Evolutionary conservation across 2,888 invertebrate species (phyloP).

Genomic region (Eueremaeus valkanovi): DNA sequence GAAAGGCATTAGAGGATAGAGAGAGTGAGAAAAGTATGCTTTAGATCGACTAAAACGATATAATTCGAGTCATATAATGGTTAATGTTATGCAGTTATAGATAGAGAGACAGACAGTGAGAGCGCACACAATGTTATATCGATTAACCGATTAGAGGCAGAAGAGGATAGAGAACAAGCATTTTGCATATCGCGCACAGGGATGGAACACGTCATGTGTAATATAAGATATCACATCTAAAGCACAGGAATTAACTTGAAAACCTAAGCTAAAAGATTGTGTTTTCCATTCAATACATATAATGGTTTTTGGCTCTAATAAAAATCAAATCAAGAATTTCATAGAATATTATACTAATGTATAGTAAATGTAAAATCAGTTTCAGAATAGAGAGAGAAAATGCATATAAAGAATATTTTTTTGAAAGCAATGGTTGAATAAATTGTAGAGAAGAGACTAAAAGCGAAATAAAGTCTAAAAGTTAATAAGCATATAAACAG

Average conservation of each 20-base stretch:
- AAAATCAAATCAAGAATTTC: background rate
- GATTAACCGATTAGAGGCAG: conserved; percentile 7
- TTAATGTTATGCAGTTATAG: background rate
- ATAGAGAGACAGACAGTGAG: too few relatives aligned
- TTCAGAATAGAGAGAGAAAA: background rate
- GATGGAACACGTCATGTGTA: conserved; percentile 17
- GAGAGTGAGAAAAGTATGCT: background rate
- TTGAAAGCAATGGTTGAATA: too few relatives aligned
- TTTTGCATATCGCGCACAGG: conserved; percentile 20
- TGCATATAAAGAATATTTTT: background rate
- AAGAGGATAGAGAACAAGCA: background rate
- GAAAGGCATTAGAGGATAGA: background rate
- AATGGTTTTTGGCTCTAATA: background rate
- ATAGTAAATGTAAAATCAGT: background rate
- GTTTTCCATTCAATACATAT: background rate
- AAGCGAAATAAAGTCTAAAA: too few relatives aligned
- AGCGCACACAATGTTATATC: too few relatives aligned
- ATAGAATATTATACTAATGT: background rate
- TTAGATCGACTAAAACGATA: background rate
- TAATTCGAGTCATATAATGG: background rate
- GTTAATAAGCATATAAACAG: too few relatives aligned
- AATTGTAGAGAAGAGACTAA: too few relatives aligned
- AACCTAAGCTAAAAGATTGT: background rate
- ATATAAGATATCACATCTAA: conserved; percentile 14
- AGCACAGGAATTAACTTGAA: background rate